Conservation (phyloP, 2,888 invertebrate genomes). For the Colletes collaris region DNA sequence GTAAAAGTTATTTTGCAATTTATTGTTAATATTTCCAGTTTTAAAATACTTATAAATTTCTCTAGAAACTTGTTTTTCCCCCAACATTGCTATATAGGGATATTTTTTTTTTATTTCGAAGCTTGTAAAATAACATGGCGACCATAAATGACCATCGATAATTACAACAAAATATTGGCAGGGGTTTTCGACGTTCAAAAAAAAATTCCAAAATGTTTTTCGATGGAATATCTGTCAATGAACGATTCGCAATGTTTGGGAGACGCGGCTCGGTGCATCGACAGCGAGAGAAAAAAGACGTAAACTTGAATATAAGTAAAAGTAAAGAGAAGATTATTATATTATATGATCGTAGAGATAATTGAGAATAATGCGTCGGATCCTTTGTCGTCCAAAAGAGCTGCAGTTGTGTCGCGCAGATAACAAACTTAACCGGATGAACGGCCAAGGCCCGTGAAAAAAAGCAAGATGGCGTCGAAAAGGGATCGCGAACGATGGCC, state of each 20-base stretch:
- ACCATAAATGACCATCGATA: no score
- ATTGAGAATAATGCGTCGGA: constrained; percentile 49
- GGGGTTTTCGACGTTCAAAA: no score
- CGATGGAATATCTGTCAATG: background rate
- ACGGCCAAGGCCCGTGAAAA: background rate
- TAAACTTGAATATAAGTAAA: constrained; percentile 42
- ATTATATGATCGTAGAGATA: constrained; percentile 58
- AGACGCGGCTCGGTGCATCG: constrained; percentile 32
- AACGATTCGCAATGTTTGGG: background rate
- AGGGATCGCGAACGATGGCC: constrained; percentile 11
- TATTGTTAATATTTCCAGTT: no score
- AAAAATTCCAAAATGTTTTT: no score
- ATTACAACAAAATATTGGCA: no score
- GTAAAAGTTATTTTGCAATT: no score
- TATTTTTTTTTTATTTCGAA: no score
- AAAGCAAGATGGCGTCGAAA: background rate
- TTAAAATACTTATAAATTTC: no score
- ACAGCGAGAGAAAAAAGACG: constrained; percentile 19
- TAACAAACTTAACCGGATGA: constrained; percentile 28
- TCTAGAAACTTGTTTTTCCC: no score
- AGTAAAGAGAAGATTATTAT: constrained; percentile 44
- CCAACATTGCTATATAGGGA: no score
- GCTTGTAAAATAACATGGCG: no score
- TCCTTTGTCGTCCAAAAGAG: constrained; percentile 53
- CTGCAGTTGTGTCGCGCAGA: constrained; percentile 40